Conservation (phyloP, 2,113 vertebrate genomes). For the Ramphastos sulfuratus region DNA sequence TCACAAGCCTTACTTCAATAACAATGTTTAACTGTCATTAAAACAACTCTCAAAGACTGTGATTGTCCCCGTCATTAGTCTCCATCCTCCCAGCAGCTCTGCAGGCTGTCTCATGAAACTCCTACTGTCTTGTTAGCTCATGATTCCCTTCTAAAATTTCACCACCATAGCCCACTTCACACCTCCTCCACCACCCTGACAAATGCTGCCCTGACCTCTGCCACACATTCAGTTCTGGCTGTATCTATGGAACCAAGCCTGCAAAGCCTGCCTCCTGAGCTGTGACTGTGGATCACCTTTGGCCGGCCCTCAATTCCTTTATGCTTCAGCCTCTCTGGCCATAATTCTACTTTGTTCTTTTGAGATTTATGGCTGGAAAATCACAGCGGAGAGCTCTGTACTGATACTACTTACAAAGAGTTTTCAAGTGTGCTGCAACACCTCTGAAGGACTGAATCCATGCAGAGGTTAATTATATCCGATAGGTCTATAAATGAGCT, state of each 20-base stretch:
- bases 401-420: not conserved
- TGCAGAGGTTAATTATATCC: not conserved
- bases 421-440: not conserved
- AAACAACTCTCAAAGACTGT: not conserved
- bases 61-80: not conserved
- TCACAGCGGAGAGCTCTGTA: not conserved
- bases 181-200: slow-evolving; percentile 29
- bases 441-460: not conserved
- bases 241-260: not conserved
- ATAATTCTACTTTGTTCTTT: not conserved
- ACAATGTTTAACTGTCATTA: not conserved
- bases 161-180: slow-evolving; percentile 32
- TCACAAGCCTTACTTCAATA: not conserved
- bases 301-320: not conserved
- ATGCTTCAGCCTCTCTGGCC: not conserved
- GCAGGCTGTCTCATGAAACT: slow-evolving; percentile 10
- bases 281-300: not conserved
- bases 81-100: not conserved
- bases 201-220: slow-evolving; percentile 6
- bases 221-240: not conserved
- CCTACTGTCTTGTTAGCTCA: slow-evolving; percentile 32
- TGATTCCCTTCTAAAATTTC: slow-evolving; percentile 17
- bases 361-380: slow-evolving; percentile 11
- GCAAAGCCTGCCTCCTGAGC: not conserved
- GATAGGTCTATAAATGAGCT: not conserved